Evolutionary conservation across 2,888 invertebrate species (phyloP), one percentile per base, ranked within the genome.

Genomic region (Lithophane ornitopus): DNA sequence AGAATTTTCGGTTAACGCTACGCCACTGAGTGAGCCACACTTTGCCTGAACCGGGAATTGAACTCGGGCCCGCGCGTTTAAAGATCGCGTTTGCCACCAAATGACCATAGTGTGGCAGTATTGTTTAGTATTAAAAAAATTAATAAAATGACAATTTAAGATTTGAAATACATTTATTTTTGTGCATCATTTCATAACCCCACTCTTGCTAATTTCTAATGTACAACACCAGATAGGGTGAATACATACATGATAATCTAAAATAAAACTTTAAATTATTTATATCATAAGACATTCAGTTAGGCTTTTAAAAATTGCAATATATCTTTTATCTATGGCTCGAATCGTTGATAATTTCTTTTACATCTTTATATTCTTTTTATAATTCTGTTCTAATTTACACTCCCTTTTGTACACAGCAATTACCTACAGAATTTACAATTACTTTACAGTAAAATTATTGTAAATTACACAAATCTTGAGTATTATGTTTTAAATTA

Each of bases 281-380:
- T 92, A 80, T 91, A 92, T 96, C 95, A 95, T 96, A 96, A 95
- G 96, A 96, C 95, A 95, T 95, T 95, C 92, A 95, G 88, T 94
- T 96, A 96, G 95, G 96, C 95, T 92, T 93, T 91, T 91, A 92
- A 87, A 92, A 85, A 92, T 92, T 90, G 89, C 87, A 88, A 90
- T 90, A 82, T 82, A 85, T 85, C 85, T 85, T 89, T 90, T 91
- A 93, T 89, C 87, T 94, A 94, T 95, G 95, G 94, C 94, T 95
- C 94, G 94, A 95, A 94, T 95, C 93, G 87, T 92, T 92, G 90
- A 91, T 91, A 90, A 90, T 87, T 90, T 85, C 85, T 85, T 90
- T 84, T 84, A 87, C 80, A 86, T 84, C 87, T 86, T 86, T 83
- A 85, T 82, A 83, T 73, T 81, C 81, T 83, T 87, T 78, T 59